These are phyloP conservation scores for Lepisosteus osseus DNA, from an alignment of 2,113 vertebrate genomes.

Conservation along the genomic window DNA sequence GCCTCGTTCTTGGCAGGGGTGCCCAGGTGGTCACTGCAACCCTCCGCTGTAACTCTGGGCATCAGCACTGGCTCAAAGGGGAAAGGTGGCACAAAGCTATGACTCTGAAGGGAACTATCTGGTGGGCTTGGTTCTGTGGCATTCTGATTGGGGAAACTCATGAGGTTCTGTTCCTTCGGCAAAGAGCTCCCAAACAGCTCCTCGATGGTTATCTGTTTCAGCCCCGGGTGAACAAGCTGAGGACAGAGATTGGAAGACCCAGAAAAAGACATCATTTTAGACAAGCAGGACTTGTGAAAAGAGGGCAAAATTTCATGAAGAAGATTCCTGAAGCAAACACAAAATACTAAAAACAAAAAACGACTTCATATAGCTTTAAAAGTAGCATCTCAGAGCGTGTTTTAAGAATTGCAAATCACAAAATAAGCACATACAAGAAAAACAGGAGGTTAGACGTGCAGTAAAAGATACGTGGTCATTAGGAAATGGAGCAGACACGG, in stretches of 20 bases:
- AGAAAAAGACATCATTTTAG: neutral
- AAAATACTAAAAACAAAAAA: no score
- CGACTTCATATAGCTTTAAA: no score
- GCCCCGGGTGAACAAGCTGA: constrained; percentile 65
- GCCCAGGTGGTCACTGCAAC: constrained; percentile 43
- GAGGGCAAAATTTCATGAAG: no score
- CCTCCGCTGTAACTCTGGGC: constrained; percentile 61
- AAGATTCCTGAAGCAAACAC: no score
- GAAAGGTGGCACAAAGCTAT: constrained; percentile 61
- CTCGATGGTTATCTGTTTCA: constrained; percentile 96
- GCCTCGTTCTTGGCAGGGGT: constrained; percentile 51
- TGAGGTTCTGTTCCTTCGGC: constrained; percentile 76
- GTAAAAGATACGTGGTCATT: no score
- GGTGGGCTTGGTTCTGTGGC: constrained; percentile 56
- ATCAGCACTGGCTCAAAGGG: constrained; percentile 69
- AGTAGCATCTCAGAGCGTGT: no score
- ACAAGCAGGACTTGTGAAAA: neutral
- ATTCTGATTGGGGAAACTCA: constrained; percentile 54
- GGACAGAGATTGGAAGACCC: constrained; percentile 12
- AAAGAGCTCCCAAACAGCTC: constrained; percentile 90
- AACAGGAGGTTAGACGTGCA: no score
- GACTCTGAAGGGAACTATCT: constrained; percentile 60
- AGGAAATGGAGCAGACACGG: no score
- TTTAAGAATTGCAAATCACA: no score
- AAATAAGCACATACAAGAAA: no score